Percentiles rank a stretch among this genome's conserved stretches.
Evolutionary conservation across 2,888 invertebrate species (phyloP).

Genomic region (Caenorhabditis sp.): DNA sequence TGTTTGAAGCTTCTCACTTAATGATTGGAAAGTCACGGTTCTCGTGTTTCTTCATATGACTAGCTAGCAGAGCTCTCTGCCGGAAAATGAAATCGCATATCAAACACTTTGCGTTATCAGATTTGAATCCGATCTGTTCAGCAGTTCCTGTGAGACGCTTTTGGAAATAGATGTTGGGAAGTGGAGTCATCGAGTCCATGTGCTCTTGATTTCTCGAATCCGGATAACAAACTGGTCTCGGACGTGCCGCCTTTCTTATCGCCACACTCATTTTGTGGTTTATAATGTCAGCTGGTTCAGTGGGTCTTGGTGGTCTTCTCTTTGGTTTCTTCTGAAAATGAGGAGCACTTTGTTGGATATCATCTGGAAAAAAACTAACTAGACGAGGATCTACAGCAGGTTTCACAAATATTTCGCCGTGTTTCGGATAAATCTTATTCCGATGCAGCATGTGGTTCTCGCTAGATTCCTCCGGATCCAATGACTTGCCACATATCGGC

Average conservation of each 20-base stretch:
- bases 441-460: neutral
- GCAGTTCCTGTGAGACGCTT: slow-evolving; percentile 10
- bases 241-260: neutral
- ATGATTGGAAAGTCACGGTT: neutral
- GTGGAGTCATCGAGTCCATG: slow-evolving; percentile 25
- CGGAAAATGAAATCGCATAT: slow-evolving; percentile 26
- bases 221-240: neutral
- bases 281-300: no score
- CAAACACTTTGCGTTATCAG: slow-evolving; percentile 18
- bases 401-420: no score
- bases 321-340: no score
- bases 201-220: neutral
- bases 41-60: slow-evolving; percentile 22
- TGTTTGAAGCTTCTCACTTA: neutral
- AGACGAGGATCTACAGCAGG: no score
- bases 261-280: neutral
- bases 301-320: no score
- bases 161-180: slow-evolving; percentile 41
- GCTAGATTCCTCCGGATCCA: neutral
- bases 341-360: no score
- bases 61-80: neutral
- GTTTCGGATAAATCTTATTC: slow-evolving; percentile 6
- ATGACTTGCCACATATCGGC: neutral
- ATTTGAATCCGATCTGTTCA: slow-evolving; percentile 33
- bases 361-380: no score